Evolutionary conservation across 2,888 invertebrate species (phyloP), one percentile per base, ranked within the genome.

Genomic region (Volucella inanis): DNA sequence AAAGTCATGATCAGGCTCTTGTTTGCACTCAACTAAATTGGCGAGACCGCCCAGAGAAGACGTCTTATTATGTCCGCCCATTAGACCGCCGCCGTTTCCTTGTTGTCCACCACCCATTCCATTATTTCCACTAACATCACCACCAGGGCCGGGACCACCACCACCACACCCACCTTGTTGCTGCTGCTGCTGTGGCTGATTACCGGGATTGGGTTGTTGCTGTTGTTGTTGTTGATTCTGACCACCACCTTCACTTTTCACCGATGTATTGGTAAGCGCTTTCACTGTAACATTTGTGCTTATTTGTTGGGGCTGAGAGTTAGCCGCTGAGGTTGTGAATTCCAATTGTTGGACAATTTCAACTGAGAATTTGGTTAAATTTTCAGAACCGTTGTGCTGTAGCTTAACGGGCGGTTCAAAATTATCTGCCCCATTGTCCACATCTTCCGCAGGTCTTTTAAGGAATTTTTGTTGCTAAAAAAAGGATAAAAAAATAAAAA

Each of bases 201-300:
- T 83, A n/a, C 62, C 71, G 3, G 75, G 67, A 54, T 87, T 85
- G 45, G 79, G 74, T 47, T 85, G 81, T 45, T 79, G 79, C 65
- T 84, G 78, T 38, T 87, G 87, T 11, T 84, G 61, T 47, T 77
- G 80, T 41, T 67, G 67, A 59, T 71, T 62, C n/a, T 75, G 64
- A 8, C 90, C 90, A 31, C 89, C 91, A 52, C 91, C 91, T 88
- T 92, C 92, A 87, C 92, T 92, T 87, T 92, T 92, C 50, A 92
- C 92, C 70, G 92, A 92, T 61, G 95, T 94, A 90, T 95, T 95
- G 87, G 95, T 95, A 88, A 95, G 92, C 47, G 96, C 95, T 90
- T 97, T 98, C 87, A 98, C 97, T 68, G 97, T 98, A 77, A 98
- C 97, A 93, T 97, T 97, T 87, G 98, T 97, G 90, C 96, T 96